These are phyloP conservation scores for Carcharodon carcharias DNA, from an alignment of 2,797 vertebrate genomes.

Conservation along the genomic window DNA sequence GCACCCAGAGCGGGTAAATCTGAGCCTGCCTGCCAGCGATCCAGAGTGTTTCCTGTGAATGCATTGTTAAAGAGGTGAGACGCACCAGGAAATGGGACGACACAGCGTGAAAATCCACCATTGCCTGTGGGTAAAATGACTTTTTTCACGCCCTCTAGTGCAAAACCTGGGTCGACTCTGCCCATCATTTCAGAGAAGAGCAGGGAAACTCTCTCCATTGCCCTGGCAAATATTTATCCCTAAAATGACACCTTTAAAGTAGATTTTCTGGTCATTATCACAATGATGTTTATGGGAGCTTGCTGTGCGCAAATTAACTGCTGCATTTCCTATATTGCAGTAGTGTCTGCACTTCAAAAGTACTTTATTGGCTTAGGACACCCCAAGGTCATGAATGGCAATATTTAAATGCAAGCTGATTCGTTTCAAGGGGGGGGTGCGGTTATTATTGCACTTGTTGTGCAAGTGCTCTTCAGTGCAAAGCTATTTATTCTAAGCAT, in stretches of 20 bases:
- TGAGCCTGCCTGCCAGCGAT: no score
- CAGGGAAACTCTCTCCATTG: no score
- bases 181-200: background rate
- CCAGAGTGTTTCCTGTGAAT: no score
- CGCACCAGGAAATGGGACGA: no score
- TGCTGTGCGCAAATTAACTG: background rate
- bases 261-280: background rate
- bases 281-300: background rate
- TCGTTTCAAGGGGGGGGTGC: background rate
- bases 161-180: no score
- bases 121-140: background rate
- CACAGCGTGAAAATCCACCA: background rate
- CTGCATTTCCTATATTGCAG: background rate
- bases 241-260: background rate
- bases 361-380: background rate
- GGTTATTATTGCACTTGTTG: background rate
- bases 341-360: background rate
- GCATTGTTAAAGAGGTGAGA: no score
- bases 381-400: background rate
- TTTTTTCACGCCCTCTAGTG: no score
- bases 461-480: background rate
- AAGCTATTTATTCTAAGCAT: background rate
- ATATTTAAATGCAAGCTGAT: background rate
- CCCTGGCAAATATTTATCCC: background rate
- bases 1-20: no score